A percentile compares a stretch with the other conserved stretches of the same genome.
These are phyloP conservation scores for Chunga burmeisteri DNA, from an alignment of 2,113 vertebrate species.

Conservation along the genomic window DNA sequence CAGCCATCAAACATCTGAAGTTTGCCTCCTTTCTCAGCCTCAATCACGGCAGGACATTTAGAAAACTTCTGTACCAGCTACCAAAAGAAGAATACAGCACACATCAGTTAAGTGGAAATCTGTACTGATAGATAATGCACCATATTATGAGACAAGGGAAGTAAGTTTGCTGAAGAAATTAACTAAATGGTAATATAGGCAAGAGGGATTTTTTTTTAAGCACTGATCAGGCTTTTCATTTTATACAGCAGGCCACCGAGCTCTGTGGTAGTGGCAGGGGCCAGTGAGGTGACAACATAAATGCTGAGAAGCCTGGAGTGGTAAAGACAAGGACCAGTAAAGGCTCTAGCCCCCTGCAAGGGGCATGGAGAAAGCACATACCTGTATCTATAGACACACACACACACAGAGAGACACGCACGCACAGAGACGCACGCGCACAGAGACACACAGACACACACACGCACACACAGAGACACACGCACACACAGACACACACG, in stretches of 20 bases:
- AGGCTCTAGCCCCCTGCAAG: background rate
- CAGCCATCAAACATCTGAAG: conserved; percentile 73
- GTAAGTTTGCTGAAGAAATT: background rate
- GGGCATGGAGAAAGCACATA: background rate
- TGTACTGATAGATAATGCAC: fast-evolving
- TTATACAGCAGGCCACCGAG: background rate
- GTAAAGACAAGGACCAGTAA: background rate
- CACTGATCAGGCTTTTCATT: background rate
- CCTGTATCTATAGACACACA: fast-evolving
- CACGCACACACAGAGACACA: too few relatives aligned
- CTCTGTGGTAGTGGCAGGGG: too few relatives aligned
- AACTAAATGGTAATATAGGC: fast-evolving
- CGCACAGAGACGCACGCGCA: too few relatives aligned
- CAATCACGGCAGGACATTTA: conserved; percentile 64
- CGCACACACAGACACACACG: too few relatives aligned
- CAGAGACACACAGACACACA: too few relatives aligned
- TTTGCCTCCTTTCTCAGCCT: conserved; percentile 72
- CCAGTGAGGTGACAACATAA: background rate
- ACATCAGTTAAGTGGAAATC: background rate
- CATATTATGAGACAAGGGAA: fast-evolving
- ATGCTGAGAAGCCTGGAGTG: too few relatives aligned
- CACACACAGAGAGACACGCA: too few relatives aligned
- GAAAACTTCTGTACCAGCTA: conserved; percentile 74
- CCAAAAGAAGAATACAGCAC: background rate
- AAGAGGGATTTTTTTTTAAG: background rate